Evolutionary conservation across 2,113 vertebrate genomes (phyloP).

Genomic region (Procavia capensis): DNA sequence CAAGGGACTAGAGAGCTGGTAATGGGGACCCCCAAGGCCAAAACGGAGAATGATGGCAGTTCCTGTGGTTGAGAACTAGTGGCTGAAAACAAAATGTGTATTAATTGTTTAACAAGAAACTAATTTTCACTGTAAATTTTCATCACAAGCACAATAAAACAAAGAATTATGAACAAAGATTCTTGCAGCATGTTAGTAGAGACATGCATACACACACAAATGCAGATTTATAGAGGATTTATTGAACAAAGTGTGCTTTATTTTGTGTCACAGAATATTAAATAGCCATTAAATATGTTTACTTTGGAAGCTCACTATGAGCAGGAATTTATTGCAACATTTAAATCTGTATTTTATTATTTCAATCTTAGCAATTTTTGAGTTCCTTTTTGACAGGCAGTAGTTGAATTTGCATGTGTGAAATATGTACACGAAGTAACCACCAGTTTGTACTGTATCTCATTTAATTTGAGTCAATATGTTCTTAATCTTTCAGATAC

Average conservation of each 20-base stretch:
- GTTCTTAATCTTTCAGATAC: not conserved
- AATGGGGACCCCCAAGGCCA: too few relatives aligned
- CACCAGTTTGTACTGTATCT: not conserved
- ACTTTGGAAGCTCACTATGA: not conserved
- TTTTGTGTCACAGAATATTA: not conserved
- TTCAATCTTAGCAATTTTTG: constrained; percentile 12
- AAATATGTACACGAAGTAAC: not conserved
- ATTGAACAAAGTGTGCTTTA: not conserved
- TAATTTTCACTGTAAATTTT: too few relatives aligned
- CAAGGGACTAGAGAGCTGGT: too few relatives aligned
- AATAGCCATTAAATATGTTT: not conserved
- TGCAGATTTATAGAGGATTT: not conserved
- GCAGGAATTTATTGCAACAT: constrained; percentile 1
- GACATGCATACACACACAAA: not conserved
- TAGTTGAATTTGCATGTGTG: constrained; percentile 33
- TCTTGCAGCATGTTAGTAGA: not conserved
- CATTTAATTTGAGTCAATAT: not conserved
- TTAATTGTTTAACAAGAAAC: too few relatives aligned
- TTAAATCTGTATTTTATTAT: constrained; percentile 45
- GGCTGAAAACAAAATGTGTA: too few relatives aligned
- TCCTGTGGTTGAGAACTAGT: too few relatives aligned
- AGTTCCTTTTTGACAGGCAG: not conserved
- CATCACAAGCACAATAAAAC: too few relatives aligned
- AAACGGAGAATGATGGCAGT: too few relatives aligned
- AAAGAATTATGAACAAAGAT: not conserved